Base-by-base conservation (phyloP, 2,888 invertebrate genomes). In the Erebia epiphron region DNA sequence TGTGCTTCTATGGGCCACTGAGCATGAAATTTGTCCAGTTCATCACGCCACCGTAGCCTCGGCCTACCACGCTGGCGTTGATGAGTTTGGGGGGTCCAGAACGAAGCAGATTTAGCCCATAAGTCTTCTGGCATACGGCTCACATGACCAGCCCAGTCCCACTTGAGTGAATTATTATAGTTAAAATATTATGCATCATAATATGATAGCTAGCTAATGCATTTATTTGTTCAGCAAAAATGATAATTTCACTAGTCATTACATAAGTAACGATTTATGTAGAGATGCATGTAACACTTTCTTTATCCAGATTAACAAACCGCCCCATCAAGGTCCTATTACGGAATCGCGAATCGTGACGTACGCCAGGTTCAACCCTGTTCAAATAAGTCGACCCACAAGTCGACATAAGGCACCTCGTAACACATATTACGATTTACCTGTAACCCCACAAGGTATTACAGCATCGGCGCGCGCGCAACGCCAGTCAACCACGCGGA, bases 401-500 rank as follows among this genome's bases (percentile, higher is more conserved):
- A 82, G 76, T 85, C 87, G 82, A 88, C 87, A 86, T 87, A 87
- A 83, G 82, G 78, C 81, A 81, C 83, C 85, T 87, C 85, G 87
- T 87, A 89, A 89, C 87, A 89, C 80, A 85, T 82, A 85, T 88
- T 85, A 83, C 85, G 79, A 80, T 83, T 81, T 83, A 72, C 82
- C 83, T 83, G 86, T 82, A 84, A 85, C 81, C 80, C 83, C 75
- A 77, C 78, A 75, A 58, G 46, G 46, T 67, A 78, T 75, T 75
- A 72, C 82, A 54, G 73, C 75, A 74, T 72, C 76, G 77, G 82
- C 83, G 82, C 79, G 64, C 66, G 83, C 82, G 83, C 84, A 79
- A 74, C 82, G 78, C 70, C 91, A 91, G 91, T 91, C 81, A 79
- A 85, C 81, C 81, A 86, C 90, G 89, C 89, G 88, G 77, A 83